These are phyloP conservation scores for Seriola dumerili DNA, from an alignment of 2,113 vertebrate species.

Conservation along the genomic window DNA sequence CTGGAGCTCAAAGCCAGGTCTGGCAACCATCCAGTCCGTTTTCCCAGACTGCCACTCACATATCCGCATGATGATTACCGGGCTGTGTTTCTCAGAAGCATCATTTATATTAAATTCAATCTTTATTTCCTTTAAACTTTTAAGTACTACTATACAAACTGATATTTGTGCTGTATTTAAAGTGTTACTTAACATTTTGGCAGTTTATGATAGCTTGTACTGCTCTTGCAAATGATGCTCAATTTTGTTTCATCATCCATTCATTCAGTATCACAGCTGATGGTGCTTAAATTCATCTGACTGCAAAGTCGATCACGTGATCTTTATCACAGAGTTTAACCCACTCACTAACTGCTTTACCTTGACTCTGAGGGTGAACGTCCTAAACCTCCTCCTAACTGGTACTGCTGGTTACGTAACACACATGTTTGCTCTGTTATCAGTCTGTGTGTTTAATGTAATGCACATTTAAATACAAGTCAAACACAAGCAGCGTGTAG, in stretches of 20 bases:
- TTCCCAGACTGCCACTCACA: no score
- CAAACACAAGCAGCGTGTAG: not conserved
- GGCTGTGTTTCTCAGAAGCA: not conserved
- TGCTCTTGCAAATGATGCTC: no score
- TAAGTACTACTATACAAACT: no score
- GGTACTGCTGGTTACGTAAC: not conserved
- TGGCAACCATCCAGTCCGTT: not conserved
- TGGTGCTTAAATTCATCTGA: not conserved
- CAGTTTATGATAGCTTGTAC: no score
- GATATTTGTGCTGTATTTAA: no score
- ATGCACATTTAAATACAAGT: not conserved
- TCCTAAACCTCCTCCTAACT: not conserved
- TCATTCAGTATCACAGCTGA: not conserved
- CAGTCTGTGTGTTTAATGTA: slow-evolving; percentile 13
- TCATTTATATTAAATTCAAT: not conserved
- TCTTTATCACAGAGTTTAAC: not conserved
- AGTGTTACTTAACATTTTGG: no score
- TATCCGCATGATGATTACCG: no score
- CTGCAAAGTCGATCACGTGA: no score
- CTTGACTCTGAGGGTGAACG: not conserved
- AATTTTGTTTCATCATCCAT: not conserved
- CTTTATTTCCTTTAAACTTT: not conserved
- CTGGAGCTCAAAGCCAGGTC: slow-evolving; percentile 6
- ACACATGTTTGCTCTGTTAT: slow-evolving; percentile 6
- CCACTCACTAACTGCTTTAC: not conserved